These are phyloP conservation scores for Prosapia bicincta DNA, from an alignment of 2,888 invertebrate species.

Conservation along the genomic window DNA sequence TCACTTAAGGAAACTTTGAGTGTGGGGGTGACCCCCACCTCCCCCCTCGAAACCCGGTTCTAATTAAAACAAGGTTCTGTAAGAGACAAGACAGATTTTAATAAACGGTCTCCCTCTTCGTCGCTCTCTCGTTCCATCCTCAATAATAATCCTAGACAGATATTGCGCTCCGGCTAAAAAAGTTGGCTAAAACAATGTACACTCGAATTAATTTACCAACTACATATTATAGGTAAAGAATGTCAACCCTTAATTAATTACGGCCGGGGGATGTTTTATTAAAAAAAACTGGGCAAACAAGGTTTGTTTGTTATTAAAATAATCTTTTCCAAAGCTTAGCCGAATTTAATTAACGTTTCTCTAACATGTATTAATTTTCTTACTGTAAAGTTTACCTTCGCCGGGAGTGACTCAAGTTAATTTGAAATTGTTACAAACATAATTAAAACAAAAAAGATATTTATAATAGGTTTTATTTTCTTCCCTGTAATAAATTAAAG, in stretches of 20 bases:
- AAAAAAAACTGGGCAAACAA: neutral
- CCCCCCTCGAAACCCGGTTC: neutral
- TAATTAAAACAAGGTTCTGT: conserved; percentile 18
- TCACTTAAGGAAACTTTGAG: neutral
- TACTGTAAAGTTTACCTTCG: neutral
- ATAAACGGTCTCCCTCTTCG: conserved; percentile 6
- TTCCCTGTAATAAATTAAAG: no score
- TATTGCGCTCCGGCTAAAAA: neutral
- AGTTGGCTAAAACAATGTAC: neutral
- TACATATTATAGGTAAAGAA: neutral
- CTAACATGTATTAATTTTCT: neutral
- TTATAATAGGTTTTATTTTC: no score
- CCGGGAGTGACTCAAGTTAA: neutral
- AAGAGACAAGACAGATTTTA: conserved; percentile 16
- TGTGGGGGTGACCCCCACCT: neutral
- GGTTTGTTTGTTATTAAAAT: conserved; percentile 2
- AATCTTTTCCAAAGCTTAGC: neutral
- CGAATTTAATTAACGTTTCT: neutral
- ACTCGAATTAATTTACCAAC: neutral
- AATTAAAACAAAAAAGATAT: neutral
- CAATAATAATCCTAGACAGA: neutral
- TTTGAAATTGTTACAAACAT: neutral
- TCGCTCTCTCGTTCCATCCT: neutral
- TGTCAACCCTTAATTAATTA: neutral
- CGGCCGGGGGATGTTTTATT: neutral